Percentiles rank a stretch among this genome's conserved stretches.
Evolutionary conservation across 2,113 vertebrate species (phyloP).

Genomic region (Poeciliopsis turrubarensis): DNA sequence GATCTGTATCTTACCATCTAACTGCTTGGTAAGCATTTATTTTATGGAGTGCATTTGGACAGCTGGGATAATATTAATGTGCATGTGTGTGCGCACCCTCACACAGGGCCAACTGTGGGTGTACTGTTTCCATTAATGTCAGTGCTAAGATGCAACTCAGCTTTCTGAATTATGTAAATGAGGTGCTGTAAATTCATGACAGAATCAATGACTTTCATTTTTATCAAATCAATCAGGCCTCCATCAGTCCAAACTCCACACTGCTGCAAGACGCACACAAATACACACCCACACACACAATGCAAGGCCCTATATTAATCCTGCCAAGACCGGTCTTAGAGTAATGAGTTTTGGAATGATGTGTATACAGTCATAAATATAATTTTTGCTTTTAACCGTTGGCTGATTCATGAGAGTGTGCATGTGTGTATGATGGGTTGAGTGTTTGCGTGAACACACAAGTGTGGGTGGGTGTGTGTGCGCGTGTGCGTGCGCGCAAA

Average conservation of each 20-base stretch:
- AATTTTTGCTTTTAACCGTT: slow-evolving; percentile 69
- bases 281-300: slow-evolving; percentile 37
- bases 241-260: slow-evolving; percentile 67
- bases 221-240: slow-evolving; percentile 78
- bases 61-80: slow-evolving; percentile 41
- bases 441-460: background rate
- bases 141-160: slow-evolving; percentile 72
- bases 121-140: slow-evolving; percentile 67
- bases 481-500: background rate
- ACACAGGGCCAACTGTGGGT: slow-evolving; percentile 40
- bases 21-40: slow-evolving; percentile 64
- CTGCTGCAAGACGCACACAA: slow-evolving; percentile 42
- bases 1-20: slow-evolving; percentile 47
- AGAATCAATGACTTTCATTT: slow-evolving; percentile 80
- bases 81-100: slow-evolving; percentile 12
- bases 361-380: slow-evolving; percentile 76
- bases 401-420: slow-evolving; percentile 70
- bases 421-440: slow-evolving; percentile 15
- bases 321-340: slow-evolving; percentile 70
- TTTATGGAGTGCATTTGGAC: slow-evolving; percentile 42
- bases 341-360: slow-evolving; percentile 75
- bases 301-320: slow-evolving; percentile 64
- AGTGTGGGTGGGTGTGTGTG: background rate
- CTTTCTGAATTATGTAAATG: slow-evolving; percentile 78
- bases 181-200: slow-evolving; percentile 78